Evolutionary conservation across 2,888 invertebrate genomes (phyloP), one percentile per base, ranked within the genome.

Genomic region (Galerucella nymphaeae): DNA sequence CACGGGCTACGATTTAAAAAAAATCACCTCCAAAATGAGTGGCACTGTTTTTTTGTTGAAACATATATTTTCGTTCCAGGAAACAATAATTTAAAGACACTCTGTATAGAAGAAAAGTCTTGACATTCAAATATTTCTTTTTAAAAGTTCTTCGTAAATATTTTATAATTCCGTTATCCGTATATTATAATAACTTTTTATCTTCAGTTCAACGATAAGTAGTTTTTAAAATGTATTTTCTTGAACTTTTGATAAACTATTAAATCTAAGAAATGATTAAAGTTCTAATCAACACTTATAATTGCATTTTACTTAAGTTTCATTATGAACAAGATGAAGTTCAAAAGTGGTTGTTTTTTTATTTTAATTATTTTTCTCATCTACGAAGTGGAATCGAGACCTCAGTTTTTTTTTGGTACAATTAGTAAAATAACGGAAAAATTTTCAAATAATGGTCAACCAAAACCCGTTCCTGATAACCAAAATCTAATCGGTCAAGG

Each of bases 151-250:
- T 16, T 53, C 18, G 16, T 53, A 53, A 53, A 53, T 16, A 16
- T 16, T 10, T 10, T 9, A 18, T 53, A 53, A n/a, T 53, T 53
- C 18, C 14, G 14, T n/a, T 8, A 53, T 16, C 18, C 16, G 2
- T 16, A 53, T n/a, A 50, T 23, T 14, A 11, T 14, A 23, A 38
- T 14, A 59, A 59, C 59, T 59, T n/a, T 38, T 59, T 59, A 59
- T 59, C 59, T 59, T 6, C 11, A 30, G 59, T 59, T 59, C 38
- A 59, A 30, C 5, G 30, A 30, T 59, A 59, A 59, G n/a, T n/a
- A n/a, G n/a, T n/a, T 4, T 16, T 53, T 53, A 2, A 18, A 53
- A 18, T 16, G 9, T 53, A 18, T 53, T 9, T 18, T 53, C 18
- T 53, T 16, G 2, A 53, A 9, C 10, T 53, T 16, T 53, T 53